Base-by-base conservation (phyloP, 2,797 vertebrate species). In the Chloroceryle amazona region DNA sequence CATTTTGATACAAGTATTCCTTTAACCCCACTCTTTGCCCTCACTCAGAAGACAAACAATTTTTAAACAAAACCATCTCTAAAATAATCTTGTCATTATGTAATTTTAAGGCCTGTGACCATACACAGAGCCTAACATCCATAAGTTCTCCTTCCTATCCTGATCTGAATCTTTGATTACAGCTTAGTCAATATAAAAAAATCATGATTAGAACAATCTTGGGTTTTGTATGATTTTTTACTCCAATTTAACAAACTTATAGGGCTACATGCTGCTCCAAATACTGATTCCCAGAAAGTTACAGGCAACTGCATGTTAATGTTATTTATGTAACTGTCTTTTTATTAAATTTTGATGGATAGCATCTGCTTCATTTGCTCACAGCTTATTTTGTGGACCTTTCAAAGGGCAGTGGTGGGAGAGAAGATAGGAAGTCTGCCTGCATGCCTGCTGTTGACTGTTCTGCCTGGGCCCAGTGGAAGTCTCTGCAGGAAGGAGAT, bases 291-390 rank as follows among this genome's bases (percentile, higher is more conserved):
- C 21, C 88, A 86, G 74, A 90, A 92, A 44, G 73, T 86, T 88
- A 55, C 60, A 76, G 85, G 54, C 88, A 94, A 73, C 28, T 86
- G 51, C 74, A 94, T 86, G 26, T 54, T 71, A 92, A 81, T 92
- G 31, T 35, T 92, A 61, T 91, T 97, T 97, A 94, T 82, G 51
- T 94, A 96, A 96, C 58, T 81, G 39, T 46, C 61, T 86, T 94
- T 83, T 97, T 96, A 95, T 95, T 96, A 96, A 94, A 96, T 90
- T 94, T 97, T 96, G 90, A 96, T 97, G 71, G 71, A 92, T 94
- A 95, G 81, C 96, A 97, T 95, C 92, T 97, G 96, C 55, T 95
- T 89, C 39, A 41, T 84, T 89, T 90, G 63, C 63, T 89, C 71
- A 37, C 37, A 79, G 86, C 22, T 81, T 90, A 73, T 51, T 93